Percentiles rank a stretch among this genome's conserved stretches.
Evolutionary conservation across 2,113 vertebrate genomes (phyloP).

Genomic region (Onychorhynchus coronatus): DNA sequence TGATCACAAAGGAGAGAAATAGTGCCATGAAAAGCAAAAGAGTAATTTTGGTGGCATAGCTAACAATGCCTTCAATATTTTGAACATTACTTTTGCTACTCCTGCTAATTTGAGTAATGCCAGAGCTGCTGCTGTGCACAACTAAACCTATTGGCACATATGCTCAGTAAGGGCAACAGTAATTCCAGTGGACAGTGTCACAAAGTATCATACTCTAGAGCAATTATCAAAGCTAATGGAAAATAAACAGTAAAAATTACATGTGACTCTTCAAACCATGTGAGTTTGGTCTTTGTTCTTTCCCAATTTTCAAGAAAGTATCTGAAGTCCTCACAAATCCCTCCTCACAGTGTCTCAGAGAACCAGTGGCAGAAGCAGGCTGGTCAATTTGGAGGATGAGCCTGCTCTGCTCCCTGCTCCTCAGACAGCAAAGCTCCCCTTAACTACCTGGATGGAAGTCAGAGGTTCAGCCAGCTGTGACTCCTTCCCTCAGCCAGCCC

Average conservation of each 20-base stretch:
- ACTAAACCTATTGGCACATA: not conserved
- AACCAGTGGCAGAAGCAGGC: not conserved
- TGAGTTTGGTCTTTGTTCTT: not conserved
- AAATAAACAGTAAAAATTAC: not conserved
- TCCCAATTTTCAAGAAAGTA: not conserved
- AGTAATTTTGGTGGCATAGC: not conserved
- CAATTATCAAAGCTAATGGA: not conserved
- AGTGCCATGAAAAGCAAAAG: not conserved
- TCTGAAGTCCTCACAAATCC: not conserved
- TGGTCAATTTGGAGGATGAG: not conserved
- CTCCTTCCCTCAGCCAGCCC: not conserved
- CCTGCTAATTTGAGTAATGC: not conserved
- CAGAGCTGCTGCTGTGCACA: not conserved
- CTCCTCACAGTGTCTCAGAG: not conserved
- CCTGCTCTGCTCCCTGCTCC: not conserved
- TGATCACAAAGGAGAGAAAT: not conserved
- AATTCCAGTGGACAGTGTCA: not conserved
- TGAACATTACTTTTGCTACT: not conserved
- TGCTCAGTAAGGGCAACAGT: not conserved
- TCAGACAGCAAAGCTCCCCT: not conserved
- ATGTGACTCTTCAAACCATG: not conserved
- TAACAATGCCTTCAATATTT: not conserved
- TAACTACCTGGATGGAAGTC: not conserved
- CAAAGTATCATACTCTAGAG: not conserved
- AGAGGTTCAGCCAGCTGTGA: not conserved